Conservation (phyloP, 2,113 vertebrate genomes). For the Gasterosteus nipponicus region DNA sequence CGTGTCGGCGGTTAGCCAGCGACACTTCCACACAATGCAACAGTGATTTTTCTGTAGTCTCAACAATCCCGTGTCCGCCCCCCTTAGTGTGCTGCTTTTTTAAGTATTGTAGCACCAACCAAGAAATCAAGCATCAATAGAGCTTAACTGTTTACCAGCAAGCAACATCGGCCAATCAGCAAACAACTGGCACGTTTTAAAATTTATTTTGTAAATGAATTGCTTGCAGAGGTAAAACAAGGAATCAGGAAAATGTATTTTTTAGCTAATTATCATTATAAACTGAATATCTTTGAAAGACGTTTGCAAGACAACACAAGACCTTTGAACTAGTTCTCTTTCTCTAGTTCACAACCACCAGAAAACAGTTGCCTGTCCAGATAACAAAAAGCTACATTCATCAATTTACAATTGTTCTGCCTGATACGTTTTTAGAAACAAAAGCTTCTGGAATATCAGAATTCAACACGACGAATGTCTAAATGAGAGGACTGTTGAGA, state of each 20-base stretch:
- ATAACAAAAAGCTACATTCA: not conserved
- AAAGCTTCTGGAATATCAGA: not conserved
- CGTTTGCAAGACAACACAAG: not conserved
- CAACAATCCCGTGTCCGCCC: constrained; percentile 49
- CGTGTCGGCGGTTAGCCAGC: constrained; percentile 60
- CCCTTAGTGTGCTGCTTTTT: constrained; percentile 33
- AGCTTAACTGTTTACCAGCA: constrained; percentile 70
- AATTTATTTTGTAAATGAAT: not conserved
- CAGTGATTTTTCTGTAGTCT: constrained; percentile 43
- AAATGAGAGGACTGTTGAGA: not conserved
- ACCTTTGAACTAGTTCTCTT: not conserved
- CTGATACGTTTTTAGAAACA: not conserved
- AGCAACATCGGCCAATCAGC: not conserved
- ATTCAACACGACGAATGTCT: not conserved
- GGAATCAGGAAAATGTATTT: not conserved
- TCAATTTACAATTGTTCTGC: not conserved
- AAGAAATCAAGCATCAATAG: constrained; percentile 45
- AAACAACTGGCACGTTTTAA: not conserved
- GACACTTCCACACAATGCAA: constrained; percentile 68
- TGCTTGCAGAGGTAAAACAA: not conserved
- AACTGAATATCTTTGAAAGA: not conserved
- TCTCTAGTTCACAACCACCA: too few relatives aligned
- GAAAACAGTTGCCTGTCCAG: not conserved
- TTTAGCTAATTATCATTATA: not conserved
- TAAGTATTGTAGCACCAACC: constrained; percentile 32